Base-by-base conservation (phyloP, 1,140 invertebrate species). In the Vanessa atalanta region DNA sequence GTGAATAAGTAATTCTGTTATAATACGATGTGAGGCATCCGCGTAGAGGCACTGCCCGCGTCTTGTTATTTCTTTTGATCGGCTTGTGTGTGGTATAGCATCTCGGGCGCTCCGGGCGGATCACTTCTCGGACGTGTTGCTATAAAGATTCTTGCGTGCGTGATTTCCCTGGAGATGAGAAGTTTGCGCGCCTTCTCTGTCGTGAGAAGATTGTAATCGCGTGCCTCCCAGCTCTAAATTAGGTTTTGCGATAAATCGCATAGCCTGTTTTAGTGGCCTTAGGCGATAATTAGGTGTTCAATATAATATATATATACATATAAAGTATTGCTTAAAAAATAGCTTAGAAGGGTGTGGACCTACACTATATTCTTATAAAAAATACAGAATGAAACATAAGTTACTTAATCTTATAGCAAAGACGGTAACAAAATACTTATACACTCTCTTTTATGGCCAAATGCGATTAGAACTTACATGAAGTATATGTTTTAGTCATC, bases 161-260 rank as follows among this genome's bases (percentile, higher is more conserved):
- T 92, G 90, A 92, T 92, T 92, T 92, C 89, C 90, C 90, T 86
- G 81, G 90, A 92, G 90, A 92, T 91, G 90, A 91, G 89, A 88
- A 91, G 86, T 92, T 92, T 85, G 90, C 90, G 88, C 88, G 88
- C 88, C 88, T 90, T 92, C 86, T 75, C 88, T 92, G 88, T 93
- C 89, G 88, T 93, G 90, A 91, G 89, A 90, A 91, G 89, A 91
- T 91, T 91, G 88, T 90, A 91, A 93, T 93, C 90, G 90, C 88
- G 83, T 91, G 88, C 90, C 89, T 91, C 86, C 82, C 83, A 87
- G 87, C 88, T 85, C 85, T 90, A 91, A 91, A 91, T 93, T 89
- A 83, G 91, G 87, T 88, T 91, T 90, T 85, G 86, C 84, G 89
- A 93, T 93, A 89, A 91, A 91, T 91, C 84, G 89, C 81, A 81